Conservation (phyloP, 37 sponge, comb jelly and placozoan species). For the Halisarca cf. caerulea region DNA sequence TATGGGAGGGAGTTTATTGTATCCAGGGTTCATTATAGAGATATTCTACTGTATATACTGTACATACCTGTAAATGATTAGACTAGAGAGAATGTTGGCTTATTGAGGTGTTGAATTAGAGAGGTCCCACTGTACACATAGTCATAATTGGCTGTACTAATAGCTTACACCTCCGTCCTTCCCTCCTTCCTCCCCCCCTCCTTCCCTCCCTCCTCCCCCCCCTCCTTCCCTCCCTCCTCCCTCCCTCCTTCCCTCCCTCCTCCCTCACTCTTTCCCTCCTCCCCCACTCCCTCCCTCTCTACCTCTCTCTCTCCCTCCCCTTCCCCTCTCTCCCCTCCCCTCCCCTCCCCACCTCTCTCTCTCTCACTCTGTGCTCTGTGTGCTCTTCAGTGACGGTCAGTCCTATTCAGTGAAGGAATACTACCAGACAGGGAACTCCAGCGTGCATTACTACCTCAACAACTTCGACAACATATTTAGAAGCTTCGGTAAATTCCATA, state of each 20-base stretch:
- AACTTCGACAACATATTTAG: conserved; percentile 76
- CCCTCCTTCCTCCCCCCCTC: neutral
- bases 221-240: neutral
- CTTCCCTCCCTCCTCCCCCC: neutral
- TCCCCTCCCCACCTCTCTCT: too few species aligned
- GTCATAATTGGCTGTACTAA: neutral
- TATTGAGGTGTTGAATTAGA: too few species aligned
- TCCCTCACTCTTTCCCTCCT: too few species aligned
- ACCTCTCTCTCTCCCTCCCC: too few species aligned
- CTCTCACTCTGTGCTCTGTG: too few species aligned
- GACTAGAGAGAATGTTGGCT: too few species aligned
- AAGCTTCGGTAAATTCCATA: conserved; percentile 61
- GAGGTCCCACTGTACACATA: too few species aligned
- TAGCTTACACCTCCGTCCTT: neutral
- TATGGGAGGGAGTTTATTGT: too few species aligned
- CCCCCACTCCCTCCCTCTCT: too few species aligned
- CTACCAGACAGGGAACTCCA: conserved; percentile 19
- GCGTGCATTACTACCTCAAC: conserved; percentile 59
- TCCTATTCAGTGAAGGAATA: conserved; percentile 38
- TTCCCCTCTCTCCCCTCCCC: neutral
- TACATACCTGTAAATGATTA: too few species aligned
- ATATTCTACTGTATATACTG: too few species aligned
- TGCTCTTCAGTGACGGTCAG: conserved; percentile 23
- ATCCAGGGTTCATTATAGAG: too few species aligned
- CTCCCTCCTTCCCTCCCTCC: neutral